Conservation (phyloP, 2,113 vertebrate genomes). For the Phaethornis superciliosus region DNA sequence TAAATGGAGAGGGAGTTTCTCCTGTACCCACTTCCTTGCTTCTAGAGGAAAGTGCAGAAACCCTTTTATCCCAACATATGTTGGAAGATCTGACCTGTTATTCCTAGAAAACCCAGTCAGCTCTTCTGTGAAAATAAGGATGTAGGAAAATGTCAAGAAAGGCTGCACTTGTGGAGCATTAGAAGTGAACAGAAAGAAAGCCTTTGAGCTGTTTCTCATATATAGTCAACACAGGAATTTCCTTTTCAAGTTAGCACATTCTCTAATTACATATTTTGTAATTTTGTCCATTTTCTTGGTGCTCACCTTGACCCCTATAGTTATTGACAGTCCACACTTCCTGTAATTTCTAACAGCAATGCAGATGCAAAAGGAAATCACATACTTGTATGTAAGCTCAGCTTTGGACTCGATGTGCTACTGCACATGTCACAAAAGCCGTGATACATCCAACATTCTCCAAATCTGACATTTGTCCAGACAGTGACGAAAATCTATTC, state of each 20-base stretch:
- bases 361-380: not conserved
- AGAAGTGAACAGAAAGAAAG: not conserved
- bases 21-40: not conserved
- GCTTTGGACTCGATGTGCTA: not conserved
- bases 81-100: not conserved
- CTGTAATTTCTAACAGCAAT: not conserved
- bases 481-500: not conserved
- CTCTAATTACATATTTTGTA: not conserved
- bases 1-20: not conserved
- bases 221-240: not conserved
- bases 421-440: not conserved
- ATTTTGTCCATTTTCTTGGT: not conserved
- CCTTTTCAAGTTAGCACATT: not conserved
- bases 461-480: not conserved
- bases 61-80: not conserved
- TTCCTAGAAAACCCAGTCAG: not conserved
- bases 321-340: not conserved
- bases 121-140: not conserved
- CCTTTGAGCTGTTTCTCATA: not conserved
- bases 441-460: not conserved
- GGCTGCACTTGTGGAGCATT: not conserved
- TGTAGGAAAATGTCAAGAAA: conserved; percentile 2
- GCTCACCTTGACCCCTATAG: not conserved
- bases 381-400: rapidly evolving
- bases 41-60: not conserved